phyloP scores from a whole-genome alignment of 2,113 vertebrate genomes.

The Percina caprodes region DNA sequence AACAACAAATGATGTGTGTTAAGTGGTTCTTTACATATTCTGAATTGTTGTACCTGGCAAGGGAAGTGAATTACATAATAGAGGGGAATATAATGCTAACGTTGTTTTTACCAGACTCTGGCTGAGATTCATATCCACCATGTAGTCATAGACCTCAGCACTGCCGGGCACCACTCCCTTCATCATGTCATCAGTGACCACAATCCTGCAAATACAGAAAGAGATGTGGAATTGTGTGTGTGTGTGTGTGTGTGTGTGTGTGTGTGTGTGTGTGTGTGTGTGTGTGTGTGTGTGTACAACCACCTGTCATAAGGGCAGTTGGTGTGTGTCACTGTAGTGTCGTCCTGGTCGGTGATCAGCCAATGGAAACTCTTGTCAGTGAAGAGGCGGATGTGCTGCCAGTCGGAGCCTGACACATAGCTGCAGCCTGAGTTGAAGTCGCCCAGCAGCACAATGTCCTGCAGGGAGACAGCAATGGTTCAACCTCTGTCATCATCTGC shows the following conservation, averaged over 20 bases:
- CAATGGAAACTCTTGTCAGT: conserved; percentile 89
- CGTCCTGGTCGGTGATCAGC: conserved; percentile 85
- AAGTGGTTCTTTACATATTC: not conserved
- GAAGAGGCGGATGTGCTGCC: conserved; percentile 87
- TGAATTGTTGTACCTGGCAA: not conserved
- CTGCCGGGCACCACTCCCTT: conserved; percentile 81
- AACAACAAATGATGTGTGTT: not conserved
- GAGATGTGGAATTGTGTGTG: not conserved
- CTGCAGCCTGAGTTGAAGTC: conserved; percentile 92
- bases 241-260: not conserved
- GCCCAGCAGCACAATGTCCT: conserved; percentile 93
- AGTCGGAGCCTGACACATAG: conserved; percentile 84
- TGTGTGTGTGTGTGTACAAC: not conserved
- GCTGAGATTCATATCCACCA: conserved; percentile 81
- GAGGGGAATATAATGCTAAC: not conserved
- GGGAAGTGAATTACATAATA: too few species aligned
- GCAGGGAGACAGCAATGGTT: not conserved
- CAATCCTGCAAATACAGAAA: conserved; percentile 83
- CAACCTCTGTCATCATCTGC: not conserved
- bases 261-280: not conserved
- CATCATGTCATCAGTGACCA: conserved; percentile 85
- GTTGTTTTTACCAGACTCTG: conserved; percentile 81
- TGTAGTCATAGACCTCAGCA: conserved; percentile 86
- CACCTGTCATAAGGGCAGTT: conserved; percentile 92
- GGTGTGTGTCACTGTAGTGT: conserved; percentile 89